Evolutionary conservation across 2,888 invertebrate species (phyloP), one percentile per base, ranked within the genome.

Genomic region (Palloptera scutellata): DNA sequence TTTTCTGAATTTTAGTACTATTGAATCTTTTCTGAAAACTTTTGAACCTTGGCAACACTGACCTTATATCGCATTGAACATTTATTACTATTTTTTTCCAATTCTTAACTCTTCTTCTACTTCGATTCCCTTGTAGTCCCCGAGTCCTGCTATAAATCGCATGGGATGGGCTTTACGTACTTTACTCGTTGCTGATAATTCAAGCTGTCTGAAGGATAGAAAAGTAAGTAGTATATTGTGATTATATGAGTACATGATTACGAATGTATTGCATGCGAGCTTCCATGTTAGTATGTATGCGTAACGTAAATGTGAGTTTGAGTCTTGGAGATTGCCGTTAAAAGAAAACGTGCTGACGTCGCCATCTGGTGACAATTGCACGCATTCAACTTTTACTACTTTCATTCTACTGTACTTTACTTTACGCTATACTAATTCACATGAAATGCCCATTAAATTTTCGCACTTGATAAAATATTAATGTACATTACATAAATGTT

Each of bases 91-190:
- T 53, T 69, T 63, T 60, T 52, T 48, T 52, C 30, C n/a, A 15
- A 30, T 30, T 60, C 17, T 12, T 13, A 13, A 45, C 41, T 64
- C 19, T 42, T 66, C 12, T 40, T 13, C 8, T 20, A 20, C 30
- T 10, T 40, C 40, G n/a, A 15, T 12, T 30, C 30, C 6, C n/a
- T 41, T 75, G 6, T 81, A 88, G 88, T 82, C 87, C 65, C 91
- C 92, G 60, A 90, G 90, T 77, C 87, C 89, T 74, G 87, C 88
- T 76, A 88, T 92, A 84, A 87, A 88, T 66, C 87, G 90, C 75
- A 90, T 91, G 74, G 92, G 91, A 66, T 89, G 90, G 88, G 90
- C 91, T 12, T 81, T 93, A 61, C 86, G 92, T 70, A 90, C 90
- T 13, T 84, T 92, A 72, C 86, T 93, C 69, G 84, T 92, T 73